Base-by-base conservation (phyloP, 2,888 invertebrate species). In the Cyrtodaria siliqua region DNA sequence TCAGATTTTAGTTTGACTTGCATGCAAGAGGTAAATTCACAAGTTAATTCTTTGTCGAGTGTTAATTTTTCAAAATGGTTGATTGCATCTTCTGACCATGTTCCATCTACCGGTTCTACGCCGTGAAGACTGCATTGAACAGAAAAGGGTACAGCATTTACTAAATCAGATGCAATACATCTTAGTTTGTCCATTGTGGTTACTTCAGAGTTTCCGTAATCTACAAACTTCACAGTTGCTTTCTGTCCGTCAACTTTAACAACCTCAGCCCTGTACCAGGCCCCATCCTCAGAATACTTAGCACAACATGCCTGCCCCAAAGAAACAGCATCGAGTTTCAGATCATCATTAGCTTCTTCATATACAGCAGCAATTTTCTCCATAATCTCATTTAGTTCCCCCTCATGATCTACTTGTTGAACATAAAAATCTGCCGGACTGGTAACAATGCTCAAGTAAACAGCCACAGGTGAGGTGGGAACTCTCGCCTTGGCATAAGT, bases 141-240 rank as follows among this genome's bases (percentile, higher is more conserved):
- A 18, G 90, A 91, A 64, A 87, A 85, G 0, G 84, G 76, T 6
- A 90, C 87, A 18, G 82, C 49, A 12, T 23, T 59, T 8, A 79
- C 53, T 53, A 91, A 85, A 20, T 89, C 85, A 9, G 74, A 53
- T 55, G 85, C 69, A 16, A 91, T 26, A 6, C 71, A 57, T 73
- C 86, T 87, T 2, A 92, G 50, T n/a, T 79, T 77, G 9, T 59
- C 62, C 0, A 80, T 26, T 1, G 76, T 52, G 6, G 89, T 84
- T n/a, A 62, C 75, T 38, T 91, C 90, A 8, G 73, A 69, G 66
- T 92, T 92, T 9, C 92, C 92, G 83, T 89, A 92, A 76, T 92
- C 92, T 14, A 92, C 81, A 83, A 91, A 92, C 16, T 68, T 68
- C 0, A 92, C 89, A 53, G 64, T 64, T 1, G 83, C 77, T 18